phyloP scores from a whole-genome alignment of 1,140 invertebrate genomes.

The Fragariocoptes setiger region DNA sequence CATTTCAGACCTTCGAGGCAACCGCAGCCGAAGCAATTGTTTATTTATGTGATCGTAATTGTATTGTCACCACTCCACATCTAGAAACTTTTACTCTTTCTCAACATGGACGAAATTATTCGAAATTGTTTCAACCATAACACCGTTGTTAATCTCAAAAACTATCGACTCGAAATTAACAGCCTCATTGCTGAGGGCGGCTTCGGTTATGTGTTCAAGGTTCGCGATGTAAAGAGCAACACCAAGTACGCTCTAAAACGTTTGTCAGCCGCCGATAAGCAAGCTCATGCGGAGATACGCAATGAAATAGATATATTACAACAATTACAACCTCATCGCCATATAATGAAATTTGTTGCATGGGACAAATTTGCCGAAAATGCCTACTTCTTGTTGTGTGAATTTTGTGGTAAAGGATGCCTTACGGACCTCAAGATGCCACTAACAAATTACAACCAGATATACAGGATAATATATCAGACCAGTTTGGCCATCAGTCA shows the following conservation, averaged over 20 bases:
- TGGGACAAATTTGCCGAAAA: slow-evolving; percentile 7
- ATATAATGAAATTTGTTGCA: slow-evolving; percentile 10
- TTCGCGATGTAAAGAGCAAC: slow-evolving; percentile 6
- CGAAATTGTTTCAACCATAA: too few relatives aligned
- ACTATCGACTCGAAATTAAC: too few relatives aligned
- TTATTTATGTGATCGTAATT: too few relatives aligned
- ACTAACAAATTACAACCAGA: slow-evolving; percentile 1
- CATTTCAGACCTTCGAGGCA: too few relatives aligned
- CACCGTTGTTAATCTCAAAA: too few relatives aligned
- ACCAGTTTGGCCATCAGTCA: slow-evolving; percentile 3
- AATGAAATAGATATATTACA: slow-evolving; percentile 10
- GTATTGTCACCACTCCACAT: too few relatives aligned
- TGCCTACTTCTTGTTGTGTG: slow-evolving; percentile 1
- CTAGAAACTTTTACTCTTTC: too few relatives aligned
- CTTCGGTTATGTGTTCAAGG: slow-evolving; percentile 9
- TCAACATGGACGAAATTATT: too few relatives aligned
- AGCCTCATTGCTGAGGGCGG: slow-evolving; percentile 4
- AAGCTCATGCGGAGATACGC: slow-evolving; percentile 8
- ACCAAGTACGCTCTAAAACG: slow-evolving; percentile 7
- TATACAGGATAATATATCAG: slow-evolving; percentile 8
- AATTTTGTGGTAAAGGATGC: slow-evolving; percentile 10
- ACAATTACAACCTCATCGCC: slow-evolving; percentile 6
- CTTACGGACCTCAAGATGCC: slow-evolving; percentile 7
- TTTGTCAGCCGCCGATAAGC: slow-evolving; percentile 7
- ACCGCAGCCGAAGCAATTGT: too few relatives aligned